Evolutionary conservation across 2,113 vertebrate species (phyloP).

Genomic region (Todiramphus saurophagus): DNA sequence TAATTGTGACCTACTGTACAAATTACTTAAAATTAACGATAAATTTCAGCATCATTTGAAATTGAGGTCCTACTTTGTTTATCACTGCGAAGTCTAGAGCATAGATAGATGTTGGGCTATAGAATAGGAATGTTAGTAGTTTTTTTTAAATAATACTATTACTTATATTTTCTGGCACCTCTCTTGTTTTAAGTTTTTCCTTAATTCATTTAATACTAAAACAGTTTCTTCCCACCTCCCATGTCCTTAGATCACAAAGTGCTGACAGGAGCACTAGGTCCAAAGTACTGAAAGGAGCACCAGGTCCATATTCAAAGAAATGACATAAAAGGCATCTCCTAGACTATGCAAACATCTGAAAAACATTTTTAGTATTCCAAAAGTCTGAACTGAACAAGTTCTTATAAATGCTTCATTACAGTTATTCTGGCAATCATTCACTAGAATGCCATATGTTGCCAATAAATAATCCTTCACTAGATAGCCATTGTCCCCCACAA

Average conservation of each 20-base stretch:
- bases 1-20: not conserved
- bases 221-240: not conserved
- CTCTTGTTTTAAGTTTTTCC: not conserved
- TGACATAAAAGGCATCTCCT: not conserved
- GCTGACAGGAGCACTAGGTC: no score
- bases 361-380: not conserved
- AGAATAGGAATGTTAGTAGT: not conserved
- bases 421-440: conserved; percentile 10
- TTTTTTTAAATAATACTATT: not conserved
- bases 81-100: not conserved
- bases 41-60: not conserved
- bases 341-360: not conserved
- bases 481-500: not conserved
- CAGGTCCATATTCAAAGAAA: not conserved
- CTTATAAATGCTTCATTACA: not conserved
- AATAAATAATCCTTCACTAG: conserved; percentile 28
- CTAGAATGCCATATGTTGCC: not conserved
- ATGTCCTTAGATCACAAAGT: not conserved
- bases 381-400: not conserved
- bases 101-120: not conserved
- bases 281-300: not conserved
- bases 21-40: not conserved
- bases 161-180: not conserved
- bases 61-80: not conserved
- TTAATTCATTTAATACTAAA: not conserved